phyloP scores from a whole-genome alignment of 1,140 invertebrate species.

The Papilio helenus region DNA sequence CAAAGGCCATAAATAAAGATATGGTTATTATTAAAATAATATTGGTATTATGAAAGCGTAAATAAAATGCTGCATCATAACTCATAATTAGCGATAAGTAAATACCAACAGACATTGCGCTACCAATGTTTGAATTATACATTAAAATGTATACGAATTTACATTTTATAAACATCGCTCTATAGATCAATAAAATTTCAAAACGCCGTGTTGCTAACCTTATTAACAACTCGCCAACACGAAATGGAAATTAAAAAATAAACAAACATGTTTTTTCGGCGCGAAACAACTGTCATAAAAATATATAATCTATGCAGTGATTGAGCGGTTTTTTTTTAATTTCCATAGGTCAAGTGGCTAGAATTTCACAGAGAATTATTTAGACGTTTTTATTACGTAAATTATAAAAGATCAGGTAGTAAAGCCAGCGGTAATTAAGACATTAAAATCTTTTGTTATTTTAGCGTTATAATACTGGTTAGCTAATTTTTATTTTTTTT shows the following conservation, averaged over 20 bases:
- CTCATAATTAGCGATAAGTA: conserved; percentile 19
- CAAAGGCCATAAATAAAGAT: neutral
- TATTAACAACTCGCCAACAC: conserved; percentile 30
- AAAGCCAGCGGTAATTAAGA: conserved; percentile 17
- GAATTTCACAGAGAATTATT: conserved; percentile 38
- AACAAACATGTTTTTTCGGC: conserved; percentile 33
- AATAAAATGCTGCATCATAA: conserved; percentile 5
- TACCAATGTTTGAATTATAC: conserved; percentile 31
- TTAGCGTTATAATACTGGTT: neutral
- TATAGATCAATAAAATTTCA: conserved; percentile 31
- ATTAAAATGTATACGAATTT: conserved; percentile 5
- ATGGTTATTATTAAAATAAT: neutral
- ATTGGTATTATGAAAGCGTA: neutral
- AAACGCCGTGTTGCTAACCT: neutral
- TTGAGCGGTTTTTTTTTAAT: conserved; percentile 28
- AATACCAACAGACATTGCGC: conserved; percentile 16
- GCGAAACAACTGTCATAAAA: conserved; percentile 37
- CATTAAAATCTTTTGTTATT: conserved; percentile 30
- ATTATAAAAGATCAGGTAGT: conserved; percentile 1
- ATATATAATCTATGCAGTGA: conserved; percentile 38
- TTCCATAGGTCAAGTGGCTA: conserved; percentile 8
- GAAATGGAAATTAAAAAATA: conserved; percentile 38
- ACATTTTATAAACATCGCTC: conserved; percentile 4
- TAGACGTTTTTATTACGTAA: conserved; percentile 28
- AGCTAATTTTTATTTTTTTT: conserved; percentile 8